These are phyloP conservation scores for Porites divaricata DNA, from an alignment of 92 coral and sea anemone genomes.

Conservation along the genomic window DNA sequence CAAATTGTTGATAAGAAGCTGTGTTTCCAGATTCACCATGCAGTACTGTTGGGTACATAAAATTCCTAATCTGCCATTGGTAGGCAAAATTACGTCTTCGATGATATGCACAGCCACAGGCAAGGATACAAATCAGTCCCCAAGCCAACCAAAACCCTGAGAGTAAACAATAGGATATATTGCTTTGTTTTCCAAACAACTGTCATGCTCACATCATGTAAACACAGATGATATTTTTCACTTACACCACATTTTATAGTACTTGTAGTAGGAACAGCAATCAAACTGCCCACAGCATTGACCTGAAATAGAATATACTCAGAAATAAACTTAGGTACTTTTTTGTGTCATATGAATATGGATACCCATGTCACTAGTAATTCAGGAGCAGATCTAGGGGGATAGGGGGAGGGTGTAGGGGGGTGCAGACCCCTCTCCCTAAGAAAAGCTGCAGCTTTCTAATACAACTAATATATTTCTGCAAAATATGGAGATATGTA, in stretches of 20 bases:
- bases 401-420: no score
- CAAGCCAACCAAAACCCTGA: constrained; percentile 89
- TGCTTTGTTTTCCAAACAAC: neutral
- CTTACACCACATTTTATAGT: constrained; percentile 93
- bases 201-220: no score
- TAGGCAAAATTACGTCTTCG: constrained; percentile 46
- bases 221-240: neutral
- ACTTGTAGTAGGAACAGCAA: constrained; percentile 76
- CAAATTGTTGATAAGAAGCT: constrained; percentile 1
- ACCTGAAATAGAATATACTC: constrained; percentile 40
- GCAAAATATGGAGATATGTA: no score
- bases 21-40: constrained; percentile 4
- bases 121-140: constrained; percentile 69
- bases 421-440: no score
- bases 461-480: no score
- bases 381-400: no score
- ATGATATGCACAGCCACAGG: constrained; percentile 79
- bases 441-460: no score
- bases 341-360: no score
- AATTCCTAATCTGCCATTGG: constrained; percentile 50
- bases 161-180: neutral
- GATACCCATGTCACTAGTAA: no score
- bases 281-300: constrained; percentile 81
- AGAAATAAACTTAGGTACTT: neutral
- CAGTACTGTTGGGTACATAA: constrained; percentile 35